These are phyloP conservation scores for Cryptoblepharus egeriae DNA, from an alignment of 2,797 vertebrate genomes.

Conservation along the genomic window DNA sequence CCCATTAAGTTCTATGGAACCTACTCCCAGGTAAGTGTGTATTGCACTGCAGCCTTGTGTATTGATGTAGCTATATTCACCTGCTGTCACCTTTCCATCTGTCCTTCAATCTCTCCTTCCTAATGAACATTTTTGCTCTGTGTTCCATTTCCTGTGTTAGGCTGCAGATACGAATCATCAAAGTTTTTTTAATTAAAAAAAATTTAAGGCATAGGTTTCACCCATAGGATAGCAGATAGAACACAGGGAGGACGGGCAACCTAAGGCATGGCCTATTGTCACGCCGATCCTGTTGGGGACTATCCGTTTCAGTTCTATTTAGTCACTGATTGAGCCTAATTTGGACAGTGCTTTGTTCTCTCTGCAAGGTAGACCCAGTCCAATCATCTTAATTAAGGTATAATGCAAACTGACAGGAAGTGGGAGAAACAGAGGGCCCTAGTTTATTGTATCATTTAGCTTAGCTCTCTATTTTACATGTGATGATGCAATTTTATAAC, in stretches of 20 bases:
- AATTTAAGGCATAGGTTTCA: not conserved
- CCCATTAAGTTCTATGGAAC: too few species aligned
- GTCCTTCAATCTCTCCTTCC: not conserved
- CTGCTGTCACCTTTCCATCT: not conserved
- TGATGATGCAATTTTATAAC: slow-evolving; percentile 40
- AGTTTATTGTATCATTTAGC: slow-evolving; percentile 47
- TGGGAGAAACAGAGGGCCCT: slow-evolving; percentile 31
- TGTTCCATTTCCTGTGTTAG: not conserved
- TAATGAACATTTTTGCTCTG: not conserved
- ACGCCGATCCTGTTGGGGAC: slow-evolving; percentile 22
- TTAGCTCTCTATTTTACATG: slow-evolving; percentile 53
- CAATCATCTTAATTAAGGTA: slow-evolving; percentile 55
- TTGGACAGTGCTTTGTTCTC: slow-evolving; percentile 39
- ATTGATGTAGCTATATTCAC: too few species aligned
- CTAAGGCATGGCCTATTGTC: not conserved
- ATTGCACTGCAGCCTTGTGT: too few species aligned
- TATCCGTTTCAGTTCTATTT: slow-evolving; percentile 33
- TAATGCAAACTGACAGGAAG: slow-evolving; percentile 50
- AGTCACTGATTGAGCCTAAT: slow-evolving; percentile 54
- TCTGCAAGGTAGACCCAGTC: slow-evolving; percentile 43
- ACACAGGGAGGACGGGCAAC: not conserved
- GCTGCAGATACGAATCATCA: not conserved
- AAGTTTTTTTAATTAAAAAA: too few species aligned
- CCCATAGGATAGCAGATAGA: not conserved
- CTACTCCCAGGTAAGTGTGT: not conserved